Base-by-base conservation (phyloP, 92 coral and sea anemone genomes). In the Epizoanthus rinbou region DNA sequence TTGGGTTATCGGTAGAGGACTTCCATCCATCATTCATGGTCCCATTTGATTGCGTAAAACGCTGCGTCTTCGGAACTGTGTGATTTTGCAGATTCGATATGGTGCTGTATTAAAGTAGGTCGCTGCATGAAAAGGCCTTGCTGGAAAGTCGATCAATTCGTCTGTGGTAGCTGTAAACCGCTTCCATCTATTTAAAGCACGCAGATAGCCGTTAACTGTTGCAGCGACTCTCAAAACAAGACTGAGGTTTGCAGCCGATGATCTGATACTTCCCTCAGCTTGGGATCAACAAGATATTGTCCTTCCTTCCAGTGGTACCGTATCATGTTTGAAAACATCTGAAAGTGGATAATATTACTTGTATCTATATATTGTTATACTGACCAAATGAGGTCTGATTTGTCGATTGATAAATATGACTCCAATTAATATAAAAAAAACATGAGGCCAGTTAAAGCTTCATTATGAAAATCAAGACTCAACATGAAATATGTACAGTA, bases 31-130 rank as follows among this genome's bases (percentile, higher is more conserved):
- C 79, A 73, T 52, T 73, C 64, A 65, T 79, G 88, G 8, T 86
- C 85, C 91, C 88, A 88, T 74, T 80, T 88, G 25, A 64, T 64
- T 25, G 64, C 81, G 18, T 85, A 79, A 31, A 88, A 84, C 15
- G 86, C 91, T 65, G 86, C 6, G 37, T 85, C 85, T n/a, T 79
- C 86, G 1, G 83, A 84, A 24, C 87, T 84, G 62, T 39, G 43
- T 7, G 89, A 88, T 17, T 47, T 67, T 23, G 85, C 85, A 50
- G 83, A 45, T 24, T 84, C 86, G 16, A 87, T 28, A 21, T 76
- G 33, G 64, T 66, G 78, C 62, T 78, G 88, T 50, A 88, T 62
- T n/a, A n/a, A n/a, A n/a, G 60, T 76, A 88, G 47, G 84, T 39
- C n/a, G 88, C 88, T 17, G 78, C 91, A 28, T 67, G 81, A 8